phyloP scores from a whole-genome alignment of 2,113 vertebrate species.

The Mobula birostris region DNA sequence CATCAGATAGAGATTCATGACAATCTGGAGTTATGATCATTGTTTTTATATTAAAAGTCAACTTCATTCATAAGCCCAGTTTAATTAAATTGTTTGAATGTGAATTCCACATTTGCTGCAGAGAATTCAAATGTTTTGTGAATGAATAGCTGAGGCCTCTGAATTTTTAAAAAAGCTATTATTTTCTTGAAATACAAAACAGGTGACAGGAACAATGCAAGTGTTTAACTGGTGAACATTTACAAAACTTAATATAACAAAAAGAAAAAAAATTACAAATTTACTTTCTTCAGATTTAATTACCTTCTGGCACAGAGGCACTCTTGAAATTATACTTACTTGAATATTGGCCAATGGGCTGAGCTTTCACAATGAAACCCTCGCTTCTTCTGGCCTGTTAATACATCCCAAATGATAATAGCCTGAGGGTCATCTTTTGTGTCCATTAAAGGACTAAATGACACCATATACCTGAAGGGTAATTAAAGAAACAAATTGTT shows the following conservation, averaged over 20 bases:
- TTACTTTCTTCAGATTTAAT: background rate
- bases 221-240: background rate
- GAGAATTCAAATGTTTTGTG: no score
- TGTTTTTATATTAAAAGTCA: no score
- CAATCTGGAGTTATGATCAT: no score
- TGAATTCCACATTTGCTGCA: no score
- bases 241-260: background rate
- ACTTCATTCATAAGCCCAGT: no score
- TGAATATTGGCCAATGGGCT: conserved; percentile 98
- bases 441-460: conserved; percentile 94
- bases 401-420: conserved; percentile 97
- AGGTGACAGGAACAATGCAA: background rate
- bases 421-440: conserved; percentile 95
- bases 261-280: background rate
- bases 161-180: background rate
- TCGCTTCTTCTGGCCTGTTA: conserved; percentile 93
- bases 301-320: background rate
- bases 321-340: conserved; percentile 60
- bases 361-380: conserved; percentile 98
- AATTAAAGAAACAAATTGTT: conserved; percentile 4
- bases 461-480: conserved; percentile 78
- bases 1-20: no score
- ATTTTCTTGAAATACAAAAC: background rate
- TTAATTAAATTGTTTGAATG: no score
- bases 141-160: no score